These are phyloP conservation scores for Scotopteryx bipunctaria DNA, from an alignment of 2,888 invertebrate species.

Conservation along the genomic window DNA sequence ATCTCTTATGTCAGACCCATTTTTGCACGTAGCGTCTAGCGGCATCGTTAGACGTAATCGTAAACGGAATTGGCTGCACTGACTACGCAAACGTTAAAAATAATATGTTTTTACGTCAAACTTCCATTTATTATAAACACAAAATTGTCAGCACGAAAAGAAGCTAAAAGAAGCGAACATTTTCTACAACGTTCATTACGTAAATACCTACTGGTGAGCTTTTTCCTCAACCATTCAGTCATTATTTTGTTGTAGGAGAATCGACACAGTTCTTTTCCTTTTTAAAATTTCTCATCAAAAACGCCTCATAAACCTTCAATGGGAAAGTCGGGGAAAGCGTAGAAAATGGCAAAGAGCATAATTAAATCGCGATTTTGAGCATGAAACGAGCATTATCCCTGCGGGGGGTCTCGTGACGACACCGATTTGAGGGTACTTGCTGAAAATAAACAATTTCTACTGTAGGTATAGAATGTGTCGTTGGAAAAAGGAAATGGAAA, in stretches of 20 bases:
- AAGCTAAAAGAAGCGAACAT: not conserved
- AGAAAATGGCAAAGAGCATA: slow-evolving; percentile 29
- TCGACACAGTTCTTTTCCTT: slow-evolving; percentile 6
- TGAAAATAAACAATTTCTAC: slow-evolving; percentile 16
- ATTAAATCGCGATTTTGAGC: slow-evolving; percentile 37
- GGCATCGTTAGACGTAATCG: no score
- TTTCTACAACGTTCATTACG: not conserved
- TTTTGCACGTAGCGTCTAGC: no score
- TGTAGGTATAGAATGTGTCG: slow-evolving; percentile 13
- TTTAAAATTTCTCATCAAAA: slow-evolving; percentile 19
- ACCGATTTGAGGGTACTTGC: slow-evolving; percentile 8
- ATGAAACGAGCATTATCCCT: slow-evolving; percentile 34
- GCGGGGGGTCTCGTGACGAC: slow-evolving; percentile 25
- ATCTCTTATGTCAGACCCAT: no score
- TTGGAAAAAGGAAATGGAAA: slow-evolving; percentile 18
- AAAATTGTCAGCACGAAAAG: not conserved
- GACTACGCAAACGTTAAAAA: no score
- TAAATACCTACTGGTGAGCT: not conserved
- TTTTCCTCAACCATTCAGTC: slow-evolving; percentile 1
- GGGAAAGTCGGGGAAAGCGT: slow-evolving; percentile 20
- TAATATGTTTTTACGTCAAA: not conserved
- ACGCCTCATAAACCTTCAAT: slow-evolving; percentile 25
- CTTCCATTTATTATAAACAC: not conserved
- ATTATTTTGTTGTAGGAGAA: slow-evolving; percentile 5
- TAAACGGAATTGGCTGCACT: no score